Base-by-base conservation (phyloP, 2,888 invertebrate genomes). In the Drosophila greeni region DNA sequence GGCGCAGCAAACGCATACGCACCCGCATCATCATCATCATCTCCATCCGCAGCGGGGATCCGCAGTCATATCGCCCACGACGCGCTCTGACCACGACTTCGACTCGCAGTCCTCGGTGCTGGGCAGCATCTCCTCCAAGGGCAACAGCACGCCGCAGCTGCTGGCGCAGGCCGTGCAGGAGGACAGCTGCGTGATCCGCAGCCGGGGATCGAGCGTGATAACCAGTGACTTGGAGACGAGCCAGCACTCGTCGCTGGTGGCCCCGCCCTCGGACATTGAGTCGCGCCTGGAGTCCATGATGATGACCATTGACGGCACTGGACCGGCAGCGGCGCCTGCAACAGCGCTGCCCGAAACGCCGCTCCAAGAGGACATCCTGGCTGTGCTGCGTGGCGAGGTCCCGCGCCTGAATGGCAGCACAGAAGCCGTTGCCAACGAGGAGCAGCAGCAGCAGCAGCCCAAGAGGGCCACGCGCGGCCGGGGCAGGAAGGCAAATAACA, bases 51-150 rank as follows among this genome's bases (percentile, higher is more conserved):
- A 60, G 31, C 75, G 81, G 1, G 84, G 85, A 2, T 65, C 80
- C n/a, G 78, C 80, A 6, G 82, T 86, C 7, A 84, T 87, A 43
- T 88, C 88, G 36, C 88, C 88, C 0, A 90, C 91, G 48, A 91
- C 91, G 40, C 90, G 91, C 20, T 87, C 88, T 3, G 89, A 89
- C 36, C 86, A 86, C 56, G 89, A 89, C 62, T 88, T 89, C 26
- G 89, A 89, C 61, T 89, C 88, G 2, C 86, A 89, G 55, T 89
- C 89, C 0, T 89, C 89, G 37, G 87, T 89, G 55, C 72, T 89
- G 51, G 89, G 89, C 51, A 89, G 89, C 77, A 86, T 88, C 58
- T 88, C 88, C 1, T 89, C 89, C 12, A 89, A 89, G 69, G 88
- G 87, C 7, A 85, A 87, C 61, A 88, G 88, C 55, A 88, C 87